Base-by-base conservation (phyloP, 1,140 invertebrate genomes). In the Calycopis cecrops region DNA sequence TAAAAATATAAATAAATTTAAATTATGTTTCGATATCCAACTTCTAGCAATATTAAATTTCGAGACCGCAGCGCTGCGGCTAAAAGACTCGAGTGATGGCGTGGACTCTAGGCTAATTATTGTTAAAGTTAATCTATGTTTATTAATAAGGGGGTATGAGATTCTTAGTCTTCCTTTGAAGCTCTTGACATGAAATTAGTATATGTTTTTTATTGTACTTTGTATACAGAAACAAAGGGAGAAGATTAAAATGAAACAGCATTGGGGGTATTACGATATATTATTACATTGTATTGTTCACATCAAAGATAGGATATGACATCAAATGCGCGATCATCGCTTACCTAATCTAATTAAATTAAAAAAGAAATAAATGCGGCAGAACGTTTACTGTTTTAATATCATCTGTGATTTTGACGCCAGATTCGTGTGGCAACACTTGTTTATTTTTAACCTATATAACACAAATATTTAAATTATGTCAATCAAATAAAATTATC, bases 281-380 rank as follows among this genome's bases (percentile, higher is more conserved):
- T 71, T 68, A 60, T 65, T 74, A 71, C 66, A 69, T 65, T 71
- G 63, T 68, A 60, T 63, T 69, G 61, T 69, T 67, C 68, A 69
- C 62, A 69, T 67, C 57, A 55, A 28, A 52, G 60, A 63, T 52
- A 64, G 59, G 73, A 76, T 74, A 74, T 74, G 71, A 76, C 69
- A 73, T 67, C 59, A 65, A 73, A 57, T 63, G 73, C 73, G 73
- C 73, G 71, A 57, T 71, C 67, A 58, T 68, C 67, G 65, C 67
- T 63, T 65, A 62, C 53, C 59, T 62, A 62, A 70, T 61, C 55
- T 62, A 58, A 63, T 48, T 61, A 62, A 54, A 59, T 55, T 61
- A 69, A 60, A 63, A 70, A 64, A 69, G 65, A 72, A 76, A 71
- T 78, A 78, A 78, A 78, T 78, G 76, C 76, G 71, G 71, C 69